Evolutionary conservation across 2,797 vertebrate species (phyloP).

Genomic region (Arnoldichthys spilopterus): DNA sequence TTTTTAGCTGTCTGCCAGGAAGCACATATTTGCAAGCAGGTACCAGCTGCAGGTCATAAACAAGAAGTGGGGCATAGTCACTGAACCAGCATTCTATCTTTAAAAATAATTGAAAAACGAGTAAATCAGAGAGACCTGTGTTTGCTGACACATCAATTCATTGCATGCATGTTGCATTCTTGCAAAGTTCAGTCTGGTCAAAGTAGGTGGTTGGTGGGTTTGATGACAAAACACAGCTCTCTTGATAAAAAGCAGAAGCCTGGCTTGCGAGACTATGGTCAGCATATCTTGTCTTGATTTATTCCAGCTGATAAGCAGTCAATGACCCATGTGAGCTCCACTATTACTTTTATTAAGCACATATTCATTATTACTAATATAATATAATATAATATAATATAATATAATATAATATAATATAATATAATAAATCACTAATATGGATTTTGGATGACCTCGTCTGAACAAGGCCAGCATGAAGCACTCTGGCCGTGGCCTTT

Average conservation of each 20-base stretch:
- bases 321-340: background rate
- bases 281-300: background rate
- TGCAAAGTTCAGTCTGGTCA: background rate
- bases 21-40: background rate
- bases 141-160: background rate
- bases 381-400: too few species aligned
- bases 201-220: background rate
- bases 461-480: background rate
- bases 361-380: background rate
- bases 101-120: too few species aligned
- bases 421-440: constrained; percentile 8
- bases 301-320: background rate
- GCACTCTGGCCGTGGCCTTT: background rate
- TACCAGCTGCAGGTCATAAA: too few species aligned
- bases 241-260: background rate
- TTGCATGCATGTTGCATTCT: too few species aligned
- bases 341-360: background rate
- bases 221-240: background rate
- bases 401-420: constrained; percentile 16
- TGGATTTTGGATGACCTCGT: background rate
- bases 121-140: too few species aligned
- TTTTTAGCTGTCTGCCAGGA: background rate
- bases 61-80: too few species aligned
- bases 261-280: background rate
- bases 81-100: too few species aligned